Evolutionary conservation across 2,797 vertebrate genomes (phyloP), one percentile per base, ranked within the genome.

Genomic region (Harpagifer antarcticus): DNA sequence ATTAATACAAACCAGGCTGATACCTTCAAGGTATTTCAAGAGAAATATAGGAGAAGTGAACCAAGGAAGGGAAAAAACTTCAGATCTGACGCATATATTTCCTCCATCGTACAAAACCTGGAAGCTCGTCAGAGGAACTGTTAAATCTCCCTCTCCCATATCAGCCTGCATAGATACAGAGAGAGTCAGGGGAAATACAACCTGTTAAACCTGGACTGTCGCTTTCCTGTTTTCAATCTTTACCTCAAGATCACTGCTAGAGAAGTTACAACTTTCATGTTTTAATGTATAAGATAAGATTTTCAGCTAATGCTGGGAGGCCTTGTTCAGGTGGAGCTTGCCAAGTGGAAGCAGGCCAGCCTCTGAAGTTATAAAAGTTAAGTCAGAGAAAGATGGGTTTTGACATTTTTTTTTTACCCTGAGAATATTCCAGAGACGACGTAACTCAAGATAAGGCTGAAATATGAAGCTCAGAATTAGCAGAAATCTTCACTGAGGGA

Each of bases 91-190:
- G 54, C 33, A 19, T 37, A 64, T 37, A 73, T 78, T 79, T 87
- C 79, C 85, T 87, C 58, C 71, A n/a, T 70, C 9, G 27, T 70
- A 93, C 90, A 91, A 93, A 92, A 83, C 72, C 87, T 86, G 90
- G 88, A 91, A 92, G 80, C 85, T 86, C 17, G 82, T 89, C 87
- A 88, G 78, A 84, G 89, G 85, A 93, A 88, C 84, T 62, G 37
- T 78, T 79, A 63, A 68, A 68, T 85, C 83, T 86, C 62, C 79
- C 19, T 61, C 64, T 83, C 76, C 56, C 79, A 79, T 82, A 85
- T 78, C 61, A 74, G 48, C 64, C 72, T 80, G 72, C 60, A 81
- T 77, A 78, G 77, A 81, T 43, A 62, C 50, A 53, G 42, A 66
- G 52, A 53, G 75, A 54, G 75, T 53, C 70, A 72, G 20, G 49